These are phyloP conservation scores for Apamea crenata DNA, from an alignment of 2,888 invertebrate genomes.

Conservation along the genomic window DNA sequence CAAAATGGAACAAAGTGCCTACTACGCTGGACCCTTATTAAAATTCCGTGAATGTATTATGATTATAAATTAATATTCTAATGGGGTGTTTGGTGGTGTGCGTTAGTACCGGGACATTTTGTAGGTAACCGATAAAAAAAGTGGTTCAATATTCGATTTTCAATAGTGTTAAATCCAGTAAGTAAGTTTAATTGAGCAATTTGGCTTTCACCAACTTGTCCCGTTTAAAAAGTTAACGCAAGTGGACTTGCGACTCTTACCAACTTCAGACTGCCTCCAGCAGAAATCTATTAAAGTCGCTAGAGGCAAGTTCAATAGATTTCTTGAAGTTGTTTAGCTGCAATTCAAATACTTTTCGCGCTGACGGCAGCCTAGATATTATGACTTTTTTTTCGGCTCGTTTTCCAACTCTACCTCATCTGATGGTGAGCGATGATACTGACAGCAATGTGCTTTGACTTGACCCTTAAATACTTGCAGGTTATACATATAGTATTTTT, in stretches of 20 bases:
- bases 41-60: not conserved
- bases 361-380: not conserved
- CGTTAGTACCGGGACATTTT: not conserved
- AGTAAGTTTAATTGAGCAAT: not conserved
- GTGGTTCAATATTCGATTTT: conserved; percentile 5
- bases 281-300: conserved; percentile 12
- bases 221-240: conserved; percentile 27
- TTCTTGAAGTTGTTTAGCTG: not conserved
- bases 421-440: not conserved
- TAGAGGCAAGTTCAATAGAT: conserved; percentile 1
- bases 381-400: not conserved
- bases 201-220: conserved; percentile 13
- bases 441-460: not conserved
- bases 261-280: conserved; percentile 7
- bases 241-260: conserved; percentile 11
- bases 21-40: not conserved
- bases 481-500: too few species aligned
- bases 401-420: not conserved
- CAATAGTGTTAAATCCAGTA: not conserved
- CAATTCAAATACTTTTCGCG: not conserved
- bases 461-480: not conserved
- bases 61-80: not conserved
- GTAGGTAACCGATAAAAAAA: not conserved
- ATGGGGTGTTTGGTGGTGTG: not conserved
- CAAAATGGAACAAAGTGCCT: too few species aligned